These are phyloP conservation scores for Tautogolabrus adspersus DNA, from an alignment of 2,113 vertebrate species.

Conservation along the genomic window DNA sequence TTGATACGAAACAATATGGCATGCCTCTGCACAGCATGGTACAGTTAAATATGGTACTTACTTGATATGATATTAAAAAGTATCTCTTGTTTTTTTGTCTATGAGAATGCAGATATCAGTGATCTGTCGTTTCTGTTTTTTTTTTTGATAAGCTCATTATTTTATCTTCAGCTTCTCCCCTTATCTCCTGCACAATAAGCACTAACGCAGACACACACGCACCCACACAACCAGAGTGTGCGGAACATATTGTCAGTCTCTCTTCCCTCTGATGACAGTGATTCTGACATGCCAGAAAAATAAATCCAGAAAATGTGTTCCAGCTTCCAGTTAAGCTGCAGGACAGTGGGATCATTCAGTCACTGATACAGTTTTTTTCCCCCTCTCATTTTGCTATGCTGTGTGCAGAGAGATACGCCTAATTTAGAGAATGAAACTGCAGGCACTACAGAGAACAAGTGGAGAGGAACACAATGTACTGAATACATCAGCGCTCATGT, in stretches of 20 bases:
- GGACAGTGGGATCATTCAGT: constrained; percentile 41
- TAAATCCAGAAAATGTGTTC: constrained; percentile 64
- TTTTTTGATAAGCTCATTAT: not conserved
- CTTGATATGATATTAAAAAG: no score
- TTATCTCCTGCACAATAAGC: constrained; percentile 23
- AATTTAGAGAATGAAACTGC: constrained; percentile 23
- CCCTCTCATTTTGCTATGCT: constrained; percentile 11
- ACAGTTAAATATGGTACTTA: no score
- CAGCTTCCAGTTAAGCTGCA: constrained; percentile 45
- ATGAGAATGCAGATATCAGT: no score
- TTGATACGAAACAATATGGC: no score
- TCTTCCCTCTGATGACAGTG: constrained; percentile 23
- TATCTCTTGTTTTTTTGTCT: no score
- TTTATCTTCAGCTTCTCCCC: constrained; percentile 7
- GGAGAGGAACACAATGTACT: constrained; percentile 42
- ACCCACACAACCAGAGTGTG: constrained; percentile 5
- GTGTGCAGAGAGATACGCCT: constrained; percentile 17
- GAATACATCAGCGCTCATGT: not conserved
- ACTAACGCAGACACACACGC: constrained; percentile 3
- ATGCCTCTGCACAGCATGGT: no score
- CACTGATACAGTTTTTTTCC: constrained; percentile 9
- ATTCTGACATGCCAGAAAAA: constrained; percentile 54
- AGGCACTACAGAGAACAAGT: not conserved
- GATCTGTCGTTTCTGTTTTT: not conserved
- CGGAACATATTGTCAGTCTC: constrained; percentile 53